Conservation (phyloP, 2,888 invertebrate genomes). For the Parasteatoda lunata region DNA sequence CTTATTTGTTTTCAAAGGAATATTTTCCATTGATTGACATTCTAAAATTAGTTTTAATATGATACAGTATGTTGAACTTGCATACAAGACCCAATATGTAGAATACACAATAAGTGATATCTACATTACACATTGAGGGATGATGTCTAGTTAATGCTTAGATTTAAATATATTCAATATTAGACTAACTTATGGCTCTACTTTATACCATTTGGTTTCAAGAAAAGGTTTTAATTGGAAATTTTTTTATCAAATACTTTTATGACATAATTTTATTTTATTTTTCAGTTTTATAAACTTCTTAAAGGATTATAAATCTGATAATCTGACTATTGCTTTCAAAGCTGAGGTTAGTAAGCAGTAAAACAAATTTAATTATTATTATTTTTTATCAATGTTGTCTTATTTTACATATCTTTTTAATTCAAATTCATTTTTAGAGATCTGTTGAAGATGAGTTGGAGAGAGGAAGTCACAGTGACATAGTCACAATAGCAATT, state of each 20-base stretch:
- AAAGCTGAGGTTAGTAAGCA: conserved; percentile 74
- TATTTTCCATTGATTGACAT: too few species aligned
- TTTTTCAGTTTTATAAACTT: conserved; percentile 73
- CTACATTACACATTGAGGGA: too few species aligned
- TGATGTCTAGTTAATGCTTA: too few species aligned
- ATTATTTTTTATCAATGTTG: background rate
- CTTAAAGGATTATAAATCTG: conserved; percentile 73
- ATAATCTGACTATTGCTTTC: conserved; percentile 75
- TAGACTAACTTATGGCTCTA: too few species aligned
- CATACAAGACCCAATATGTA: too few species aligned
- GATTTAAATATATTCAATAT: too few species aligned
- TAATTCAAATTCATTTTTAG: conserved; percentile 74
- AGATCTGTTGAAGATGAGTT: conserved; percentile 98
- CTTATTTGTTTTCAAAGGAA: too few species aligned
- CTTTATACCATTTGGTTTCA: too few species aligned
- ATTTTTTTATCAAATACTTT: background rate
- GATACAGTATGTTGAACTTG: too few species aligned
- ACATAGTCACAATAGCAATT: conserved; percentile 76
- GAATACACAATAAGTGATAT: too few species aligned
- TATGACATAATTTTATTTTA: background rate
- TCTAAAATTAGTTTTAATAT: too few species aligned
- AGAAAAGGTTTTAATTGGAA: too few species aligned
- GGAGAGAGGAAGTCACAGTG: conserved; percentile 76
- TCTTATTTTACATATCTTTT: background rate
- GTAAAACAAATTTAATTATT: background rate